Evolutionary conservation across 2,113 vertebrate species (phyloP).

Genomic region (Burhinus bistriatus): DNA sequence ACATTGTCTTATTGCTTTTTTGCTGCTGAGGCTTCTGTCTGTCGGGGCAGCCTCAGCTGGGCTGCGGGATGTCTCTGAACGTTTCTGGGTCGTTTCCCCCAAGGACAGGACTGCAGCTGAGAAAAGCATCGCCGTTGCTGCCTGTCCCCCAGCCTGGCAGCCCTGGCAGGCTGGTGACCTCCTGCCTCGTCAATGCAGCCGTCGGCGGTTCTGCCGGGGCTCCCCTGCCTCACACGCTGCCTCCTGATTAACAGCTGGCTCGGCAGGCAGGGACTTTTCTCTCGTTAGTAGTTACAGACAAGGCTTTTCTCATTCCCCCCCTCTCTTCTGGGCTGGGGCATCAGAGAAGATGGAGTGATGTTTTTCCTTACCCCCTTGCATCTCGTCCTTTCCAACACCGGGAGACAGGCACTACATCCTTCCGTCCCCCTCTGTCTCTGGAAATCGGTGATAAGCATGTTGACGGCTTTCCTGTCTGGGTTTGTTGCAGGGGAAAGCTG

Average conservation of each 20-base stretch:
- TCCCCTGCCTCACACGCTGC: neutral
- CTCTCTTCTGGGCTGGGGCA: neutral
- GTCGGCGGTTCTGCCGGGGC: fast-evolving
- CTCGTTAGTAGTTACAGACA: neutral
- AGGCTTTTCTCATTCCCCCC: neutral
- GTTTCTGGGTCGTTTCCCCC: neutral
- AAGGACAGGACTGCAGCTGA: neutral
- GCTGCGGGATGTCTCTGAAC: neutral
- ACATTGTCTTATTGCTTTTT: neutral
- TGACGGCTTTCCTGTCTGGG: neutral
- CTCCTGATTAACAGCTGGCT: neutral
- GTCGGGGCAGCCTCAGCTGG: neutral
- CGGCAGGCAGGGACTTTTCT: neutral
- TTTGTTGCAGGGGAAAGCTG: neutral
- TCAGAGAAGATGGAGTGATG: neutral
- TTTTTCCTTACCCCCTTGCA: neutral
- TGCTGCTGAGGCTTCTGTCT: neutral
- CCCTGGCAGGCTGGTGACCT: neutral
- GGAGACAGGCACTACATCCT: neutral
- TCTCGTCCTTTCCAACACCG: neutral
- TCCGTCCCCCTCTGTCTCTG: neutral
- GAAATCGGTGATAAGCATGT: neutral
- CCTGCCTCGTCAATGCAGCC: neutral
- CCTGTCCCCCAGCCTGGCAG: neutral
- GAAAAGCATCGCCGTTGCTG: fast-evolving